A percentile compares a stretch with the other conserved stretches of the same genome.
Evolutionary conservation across 2,113 vertebrate species (phyloP).

Genomic region (Chiloscyllium plagiosum): DNA sequence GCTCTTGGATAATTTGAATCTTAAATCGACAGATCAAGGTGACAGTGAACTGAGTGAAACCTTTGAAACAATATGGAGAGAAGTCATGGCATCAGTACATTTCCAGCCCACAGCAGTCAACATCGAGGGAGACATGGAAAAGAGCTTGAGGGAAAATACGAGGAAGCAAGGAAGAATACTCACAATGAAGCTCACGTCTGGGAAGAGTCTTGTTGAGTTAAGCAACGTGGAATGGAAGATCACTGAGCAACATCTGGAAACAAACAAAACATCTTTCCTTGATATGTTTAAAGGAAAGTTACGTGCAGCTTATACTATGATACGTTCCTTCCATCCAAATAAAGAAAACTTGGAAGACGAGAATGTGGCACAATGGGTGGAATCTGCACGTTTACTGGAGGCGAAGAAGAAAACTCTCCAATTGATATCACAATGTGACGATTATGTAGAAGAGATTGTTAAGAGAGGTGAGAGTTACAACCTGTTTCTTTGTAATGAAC

Average conservation of each 20-base stretch:
- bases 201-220: neutral
- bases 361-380: neutral
- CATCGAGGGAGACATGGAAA: neutral
- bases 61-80: neutral
- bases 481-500: neutral
- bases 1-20: neutral
- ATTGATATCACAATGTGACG: neutral
- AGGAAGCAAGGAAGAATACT: neutral
- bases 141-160: neutral
- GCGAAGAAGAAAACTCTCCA: neutral
- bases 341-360: neutral
- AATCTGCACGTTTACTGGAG: neutral
- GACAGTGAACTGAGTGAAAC: neutral
- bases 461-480: neutral
- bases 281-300: neutral
- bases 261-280: neutral
- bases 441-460: neutral
- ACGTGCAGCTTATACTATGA: neutral
- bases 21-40: neutral
- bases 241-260: neutral
- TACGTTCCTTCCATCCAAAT: neutral
- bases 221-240: neutral
- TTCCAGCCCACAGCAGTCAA: neutral
- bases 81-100: neutral
- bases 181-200: neutral